Base-by-base conservation (phyloP, 2,113 vertebrate genomes). In the Gulo gulo region DNA sequence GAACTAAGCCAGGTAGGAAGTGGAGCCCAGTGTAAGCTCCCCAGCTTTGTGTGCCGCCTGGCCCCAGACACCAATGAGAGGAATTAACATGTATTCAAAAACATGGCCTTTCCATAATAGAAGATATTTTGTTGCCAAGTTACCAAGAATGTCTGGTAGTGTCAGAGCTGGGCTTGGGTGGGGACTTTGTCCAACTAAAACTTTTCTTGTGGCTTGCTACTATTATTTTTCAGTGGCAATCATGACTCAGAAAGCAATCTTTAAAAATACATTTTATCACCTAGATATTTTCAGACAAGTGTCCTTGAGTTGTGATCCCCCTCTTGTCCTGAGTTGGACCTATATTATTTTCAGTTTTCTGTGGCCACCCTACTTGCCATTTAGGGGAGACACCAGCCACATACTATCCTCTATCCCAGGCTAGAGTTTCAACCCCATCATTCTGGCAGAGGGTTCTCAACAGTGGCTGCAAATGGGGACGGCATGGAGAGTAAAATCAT, bases 251-350 rank as follows among this genome's bases (percentile, higher is more conserved):
- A 88, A 93, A 90, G 69, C 13, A 59, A 57, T 26, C 52, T 74
- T 86, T 93, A 50, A 88, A 95, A 85, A 85, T 96, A 63, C 21
- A 9, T 78, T 88, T 95, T 76, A 91, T 94, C 69, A 82, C 59
- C 57, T 78, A 61, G n/a, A 67, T 93, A 45, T 57, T n/a, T 96
- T 83, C 74, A 15, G 55, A 34, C 52, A 69, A 45, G 36, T 16
- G 52, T 50, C 14, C 9, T 61, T 81, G 13, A 47, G 24, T 12
- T n/a, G 21, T 9, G 6, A 88, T 42, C 42, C n/a, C 14, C 80
- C 57, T 39, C 34, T 79, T 71, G 4, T 83, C 80, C 50, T 69
- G n/a, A 84, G 21, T 29, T 14, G 12, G n/a, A 65, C 11, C 6
- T 21, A 39, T 7, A 12, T 2, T 45, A 11, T 59, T 67, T 78